These are phyloP conservation scores for Aepyceros melampus DNA, from an alignment of 2,113 vertebrate genomes.

Conservation along the genomic window DNA sequence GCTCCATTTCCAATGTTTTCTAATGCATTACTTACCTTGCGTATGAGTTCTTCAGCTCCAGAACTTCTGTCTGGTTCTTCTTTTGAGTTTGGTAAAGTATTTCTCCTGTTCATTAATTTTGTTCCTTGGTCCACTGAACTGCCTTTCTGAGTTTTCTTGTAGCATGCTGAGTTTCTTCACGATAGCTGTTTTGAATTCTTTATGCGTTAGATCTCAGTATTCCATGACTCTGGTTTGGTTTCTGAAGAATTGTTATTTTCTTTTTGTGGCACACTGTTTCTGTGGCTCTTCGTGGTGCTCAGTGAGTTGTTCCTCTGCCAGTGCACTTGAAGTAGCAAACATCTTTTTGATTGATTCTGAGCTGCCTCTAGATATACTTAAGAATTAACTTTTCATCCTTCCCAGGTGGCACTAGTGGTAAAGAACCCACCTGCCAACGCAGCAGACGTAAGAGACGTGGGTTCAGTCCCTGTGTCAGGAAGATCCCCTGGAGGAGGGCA, in stretches of 20 bases:
- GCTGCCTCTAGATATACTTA: background rate
- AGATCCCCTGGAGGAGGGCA: background rate
- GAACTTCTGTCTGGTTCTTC: background rate
- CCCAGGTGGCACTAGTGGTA: background rate
- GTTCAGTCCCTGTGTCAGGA: background rate
- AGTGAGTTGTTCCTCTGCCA: background rate
- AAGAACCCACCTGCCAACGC: rapidly evolving
- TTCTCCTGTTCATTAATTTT: background rate
- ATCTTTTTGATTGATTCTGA: background rate
- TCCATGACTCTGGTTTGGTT: background rate
- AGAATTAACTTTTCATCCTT: background rate
- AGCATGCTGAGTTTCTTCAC: background rate
- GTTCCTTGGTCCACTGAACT: background rate
- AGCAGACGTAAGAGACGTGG: rapidly evolving
- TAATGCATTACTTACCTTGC: background rate
- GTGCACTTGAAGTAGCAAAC: too few relatives aligned
- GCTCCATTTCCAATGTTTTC: background rate
- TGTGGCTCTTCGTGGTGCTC: background rate
- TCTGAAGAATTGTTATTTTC: background rate
- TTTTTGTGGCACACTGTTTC: background rate
- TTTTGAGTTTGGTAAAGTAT: background rate
- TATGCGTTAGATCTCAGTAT: background rate
- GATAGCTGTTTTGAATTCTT: background rate
- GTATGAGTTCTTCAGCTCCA: background rate
- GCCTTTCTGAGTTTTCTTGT: background rate